Evolutionary conservation across 2,888 invertebrate genomes (phyloP).

Genomic region (Sinhomidia bicolor): DNA sequence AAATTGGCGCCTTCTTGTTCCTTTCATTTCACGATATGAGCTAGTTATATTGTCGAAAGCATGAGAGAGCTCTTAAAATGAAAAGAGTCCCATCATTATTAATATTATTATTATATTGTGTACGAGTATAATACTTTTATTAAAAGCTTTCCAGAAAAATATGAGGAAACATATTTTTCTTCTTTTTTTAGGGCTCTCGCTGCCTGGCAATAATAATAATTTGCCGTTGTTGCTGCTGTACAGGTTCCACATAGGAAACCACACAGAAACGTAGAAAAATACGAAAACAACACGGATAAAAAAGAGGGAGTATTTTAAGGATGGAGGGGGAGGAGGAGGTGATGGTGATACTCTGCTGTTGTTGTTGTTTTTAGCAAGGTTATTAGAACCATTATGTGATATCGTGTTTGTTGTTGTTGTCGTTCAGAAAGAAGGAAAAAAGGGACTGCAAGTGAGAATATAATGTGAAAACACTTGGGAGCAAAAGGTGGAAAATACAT

Average conservation of each 20-base stretch:
- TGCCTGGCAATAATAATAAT: too few species aligned
- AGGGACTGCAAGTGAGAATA: slow-evolving; percentile 68
- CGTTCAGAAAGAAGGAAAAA: slow-evolving; percentile 13
- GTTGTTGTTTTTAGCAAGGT: slow-evolving; percentile 47
- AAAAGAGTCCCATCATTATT: slow-evolving; percentile 45
- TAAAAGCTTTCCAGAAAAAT: slow-evolving; percentile 61
- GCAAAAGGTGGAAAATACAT: slow-evolving; percentile 61
- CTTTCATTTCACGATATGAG: slow-evolving; percentile 69
- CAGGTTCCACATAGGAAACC: slow-evolving; percentile 58
- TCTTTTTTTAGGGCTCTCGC: neutral
- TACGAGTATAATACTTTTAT: slow-evolving; percentile 55
- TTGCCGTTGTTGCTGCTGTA: neutral
- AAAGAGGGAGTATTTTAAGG: neutral
- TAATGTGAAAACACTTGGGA: slow-evolving; percentile 67
- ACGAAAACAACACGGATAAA: neutral
- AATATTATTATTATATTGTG: slow-evolving; percentile 43
- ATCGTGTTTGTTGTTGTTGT: slow-evolving; percentile 39
- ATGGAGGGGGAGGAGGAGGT: too few species aligned
- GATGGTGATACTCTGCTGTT: slow-evolving; percentile 31
- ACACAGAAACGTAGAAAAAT: neutral
- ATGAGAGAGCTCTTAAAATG: slow-evolving; percentile 42
- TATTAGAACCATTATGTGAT: slow-evolving; percentile 63
- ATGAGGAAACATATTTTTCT: slow-evolving; percentile 62
- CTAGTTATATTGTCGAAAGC: slow-evolving; percentile 64
- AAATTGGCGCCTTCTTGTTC: slow-evolving; percentile 76